phyloP scores from a whole-genome alignment of 1,140 invertebrate genomes.

The Trachymyrmex cornetzi region DNA sequence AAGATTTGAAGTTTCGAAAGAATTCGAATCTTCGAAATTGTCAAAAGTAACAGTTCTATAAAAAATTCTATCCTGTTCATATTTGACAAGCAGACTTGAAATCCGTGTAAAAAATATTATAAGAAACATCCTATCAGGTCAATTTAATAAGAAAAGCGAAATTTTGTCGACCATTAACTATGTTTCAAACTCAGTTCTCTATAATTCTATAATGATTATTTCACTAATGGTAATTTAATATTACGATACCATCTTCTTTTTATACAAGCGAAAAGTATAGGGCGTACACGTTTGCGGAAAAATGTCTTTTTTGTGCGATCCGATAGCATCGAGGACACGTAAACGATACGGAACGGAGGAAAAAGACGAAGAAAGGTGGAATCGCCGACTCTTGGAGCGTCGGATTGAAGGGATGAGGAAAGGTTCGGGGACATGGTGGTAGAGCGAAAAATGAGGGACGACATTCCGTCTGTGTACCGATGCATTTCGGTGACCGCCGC shows the following conservation, averaged over 20 bases:
- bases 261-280: conserved; percentile 3
- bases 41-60: no score
- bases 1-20: no score
- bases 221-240: neutral
- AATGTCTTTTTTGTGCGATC: conserved; percentile 72
- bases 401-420: conserved; percentile 51
- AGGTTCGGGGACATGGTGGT: conserved; percentile 8
- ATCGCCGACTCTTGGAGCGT: conserved; percentile 29
- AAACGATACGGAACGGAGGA: conserved; percentile 7
- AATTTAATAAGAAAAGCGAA: no score
- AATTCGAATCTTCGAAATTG: no score
- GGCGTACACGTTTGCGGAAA: conserved; percentile 66
- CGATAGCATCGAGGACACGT: conserved; percentile 70
- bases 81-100: no score
- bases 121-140: no score
- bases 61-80: no score
- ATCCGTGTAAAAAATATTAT: no score
- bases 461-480: conserved; percentile 77
- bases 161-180: no score
- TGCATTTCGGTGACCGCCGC: conserved; percentile 69
- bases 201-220: neutral
- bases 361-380: conserved; percentile 38
- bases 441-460: conserved; percentile 78
- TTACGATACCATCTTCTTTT: conserved; percentile 32
- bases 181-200: neutral